Percentiles rank a stretch among this genome's conserved stretches.
These are phyloP conservation scores for Drosophila auraria DNA, from an alignment of 1,140 invertebrate species.

Conservation along the genomic window DNA sequence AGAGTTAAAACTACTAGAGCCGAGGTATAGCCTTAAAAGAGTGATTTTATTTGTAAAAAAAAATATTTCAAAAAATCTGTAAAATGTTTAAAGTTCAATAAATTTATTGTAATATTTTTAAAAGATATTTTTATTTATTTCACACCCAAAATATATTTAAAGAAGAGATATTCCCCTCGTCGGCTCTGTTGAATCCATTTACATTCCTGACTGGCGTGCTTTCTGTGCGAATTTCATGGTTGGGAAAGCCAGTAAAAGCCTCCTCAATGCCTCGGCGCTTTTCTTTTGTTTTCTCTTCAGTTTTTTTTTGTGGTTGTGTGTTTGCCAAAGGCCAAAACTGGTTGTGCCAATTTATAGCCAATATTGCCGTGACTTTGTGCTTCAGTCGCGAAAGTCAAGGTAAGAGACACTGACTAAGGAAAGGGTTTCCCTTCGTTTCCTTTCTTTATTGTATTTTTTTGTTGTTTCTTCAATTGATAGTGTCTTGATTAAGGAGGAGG, in stretches of 20 bases:
- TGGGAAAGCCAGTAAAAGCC: constrained; percentile 74
- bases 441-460: constrained; percentile 1
- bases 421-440: constrained; percentile 41
- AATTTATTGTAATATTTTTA: background rate
- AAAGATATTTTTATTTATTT: too few relatives aligned
- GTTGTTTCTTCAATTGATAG: constrained; percentile 63
- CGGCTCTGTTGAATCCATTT: background rate
- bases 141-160: background rate
- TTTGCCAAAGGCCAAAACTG: constrained; percentile 52
- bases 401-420: constrained; percentile 26
- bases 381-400: constrained; percentile 53
- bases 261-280: constrained; percentile 45
- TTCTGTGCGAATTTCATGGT: constrained; percentile 56
- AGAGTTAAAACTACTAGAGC: background rate
- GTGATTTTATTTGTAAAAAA: background rate
- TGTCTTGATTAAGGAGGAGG: constrained; percentile 17
- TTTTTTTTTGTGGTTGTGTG: constrained; percentile 31
- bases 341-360: constrained; percentile 65
- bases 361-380: constrained; percentile 68
- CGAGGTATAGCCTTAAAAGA: background rate
- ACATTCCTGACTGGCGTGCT: constrained; percentile 19
- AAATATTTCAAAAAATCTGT: too few relatives aligned
- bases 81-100: too few relatives aligned
- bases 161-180: constrained; percentile 13
- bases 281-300: constrained; percentile 60